Percentiles rank a stretch among this genome's conserved stretches.
These are phyloP conservation scores for Oplegnathus fasciatus DNA, from an alignment of 2,113 vertebrate genomes.

Conservation along the genomic window DNA sequence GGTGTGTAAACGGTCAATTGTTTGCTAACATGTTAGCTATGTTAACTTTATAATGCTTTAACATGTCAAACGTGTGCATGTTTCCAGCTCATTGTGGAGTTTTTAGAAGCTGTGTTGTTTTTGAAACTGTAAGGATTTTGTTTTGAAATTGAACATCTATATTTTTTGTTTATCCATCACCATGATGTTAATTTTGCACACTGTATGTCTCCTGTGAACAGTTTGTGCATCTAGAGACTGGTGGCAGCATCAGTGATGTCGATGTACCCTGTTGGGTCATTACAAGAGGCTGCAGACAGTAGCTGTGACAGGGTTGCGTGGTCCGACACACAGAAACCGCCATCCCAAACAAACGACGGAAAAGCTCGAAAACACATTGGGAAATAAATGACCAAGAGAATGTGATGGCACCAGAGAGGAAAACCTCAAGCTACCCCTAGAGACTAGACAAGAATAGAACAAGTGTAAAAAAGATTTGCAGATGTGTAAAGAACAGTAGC, in stretches of 20 bases:
- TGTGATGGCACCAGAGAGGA: conserved; percentile 6
- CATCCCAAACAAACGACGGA: neutral
- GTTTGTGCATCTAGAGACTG: neutral
- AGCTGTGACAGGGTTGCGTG: neutral
- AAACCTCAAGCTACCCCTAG: conserved; percentile 1
- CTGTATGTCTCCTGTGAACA: neutral
- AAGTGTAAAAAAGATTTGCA: conserved; percentile 46
- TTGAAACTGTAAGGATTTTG: neutral
- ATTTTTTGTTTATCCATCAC: neutral
- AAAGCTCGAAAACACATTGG: neutral
- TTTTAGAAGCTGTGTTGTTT: neutral
- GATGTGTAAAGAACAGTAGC: conserved; percentile 37
- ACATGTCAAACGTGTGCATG: too few relatives aligned
- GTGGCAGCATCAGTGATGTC: neutral
- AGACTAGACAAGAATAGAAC: conserved; percentile 33
- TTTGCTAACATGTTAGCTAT: too few relatives aligned
- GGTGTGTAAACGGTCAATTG: neutral
- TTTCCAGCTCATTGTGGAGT: too few relatives aligned
- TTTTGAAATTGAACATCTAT: neutral
- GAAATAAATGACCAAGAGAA: conserved; percentile 15
- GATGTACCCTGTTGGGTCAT: neutral
- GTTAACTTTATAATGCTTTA: too few relatives aligned
- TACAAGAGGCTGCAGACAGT: neutral
- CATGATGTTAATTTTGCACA: neutral
- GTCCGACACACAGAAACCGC: neutral